Evolutionary conservation across 1,140 invertebrate genomes (phyloP), one percentile per base, ranked within the genome.

Genomic region (Grapholita molesta): DNA sequence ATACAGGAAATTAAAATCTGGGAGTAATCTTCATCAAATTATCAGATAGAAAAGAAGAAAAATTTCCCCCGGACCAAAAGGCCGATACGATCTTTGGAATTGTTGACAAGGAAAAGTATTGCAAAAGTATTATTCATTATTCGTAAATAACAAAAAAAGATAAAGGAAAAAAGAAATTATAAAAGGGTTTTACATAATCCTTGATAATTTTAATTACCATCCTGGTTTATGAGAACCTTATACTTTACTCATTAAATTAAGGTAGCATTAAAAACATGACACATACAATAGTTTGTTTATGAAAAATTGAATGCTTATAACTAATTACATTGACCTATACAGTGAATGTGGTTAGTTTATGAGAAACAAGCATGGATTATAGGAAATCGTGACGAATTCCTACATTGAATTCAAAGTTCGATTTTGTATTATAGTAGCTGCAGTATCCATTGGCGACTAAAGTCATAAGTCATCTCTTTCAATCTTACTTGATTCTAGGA

Each of bases 1-100:
- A 25, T 30, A 9, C 30, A 61, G 55, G 55, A 61, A 61, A 61
- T 61, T 61, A 61, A 61, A 61, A 61, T 25, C 28, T 61, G 55
- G 3, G 25, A 61, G 55, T 32, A 61, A 61, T 32, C 55, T 61
- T 30, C n/a, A 61, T 61, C 55, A 61, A 32, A 61, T 61, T 61
- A 61, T 21, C 55, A 30, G 55, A 30, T 61, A 30, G 24, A 61
- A 24, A 25, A 61, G 25, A 30, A 30, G 53, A 57, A 61, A 15
- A 55, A 28, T 30, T 55, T 55, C 7, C 24, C 24, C 9, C 8
- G 30, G 3, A 61, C 12, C 53, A 30, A 30, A 61, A 8, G 3
- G 0, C 25, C 25, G 12, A 61, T 28, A 57, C 25, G 4, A 8
- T 61, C 18, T 21, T 48, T 48, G 18, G 8, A 48, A 48, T 48